Conservation (phyloP, 2,797 vertebrate species). For the Fratercula arctica region DNA sequence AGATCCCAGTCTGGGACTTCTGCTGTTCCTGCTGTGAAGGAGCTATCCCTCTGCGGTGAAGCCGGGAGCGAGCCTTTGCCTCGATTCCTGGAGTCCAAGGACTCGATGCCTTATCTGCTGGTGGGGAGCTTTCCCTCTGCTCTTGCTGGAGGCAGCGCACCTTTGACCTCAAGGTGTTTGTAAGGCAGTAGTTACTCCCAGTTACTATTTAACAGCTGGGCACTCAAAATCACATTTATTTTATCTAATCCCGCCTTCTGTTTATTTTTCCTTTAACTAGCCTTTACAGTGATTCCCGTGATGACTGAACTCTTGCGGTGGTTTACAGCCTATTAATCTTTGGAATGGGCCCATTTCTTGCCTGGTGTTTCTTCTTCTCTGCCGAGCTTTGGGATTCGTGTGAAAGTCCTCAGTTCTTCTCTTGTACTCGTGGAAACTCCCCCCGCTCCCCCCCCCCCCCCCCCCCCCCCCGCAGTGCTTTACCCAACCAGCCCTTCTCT, state of each 20-base stretch:
- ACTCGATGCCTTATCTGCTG: neutral
- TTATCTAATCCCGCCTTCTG: neutral
- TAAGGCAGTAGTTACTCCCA: neutral
- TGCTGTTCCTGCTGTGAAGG: neutral
- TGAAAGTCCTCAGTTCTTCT: neutral
- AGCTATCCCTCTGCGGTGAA: rapidly evolving
- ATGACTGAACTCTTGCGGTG: neutral
- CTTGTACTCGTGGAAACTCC: neutral
- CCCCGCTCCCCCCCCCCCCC: too few species aligned
- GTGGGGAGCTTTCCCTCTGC: neutral
- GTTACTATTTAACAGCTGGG: conserved; percentile 60
- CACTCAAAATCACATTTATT: conserved; percentile 28
- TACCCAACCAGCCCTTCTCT: neutral
- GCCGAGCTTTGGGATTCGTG: rapidly evolving
- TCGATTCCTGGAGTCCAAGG: neutral
- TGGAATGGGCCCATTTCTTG: neutral
- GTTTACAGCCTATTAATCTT: neutral
- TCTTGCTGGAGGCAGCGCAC: neutral
- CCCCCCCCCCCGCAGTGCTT: neutral
- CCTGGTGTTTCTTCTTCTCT: neutral
- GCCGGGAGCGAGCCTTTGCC: neutral
- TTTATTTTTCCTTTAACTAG: neutral
- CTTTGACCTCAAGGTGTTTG: conserved; percentile 47
- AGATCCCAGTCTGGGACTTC: neutral
- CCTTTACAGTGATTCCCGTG: neutral